Evolutionary conservation across 1,140 invertebrate species (phyloP).

Genomic region (Monochamus saltuarius): DNA sequence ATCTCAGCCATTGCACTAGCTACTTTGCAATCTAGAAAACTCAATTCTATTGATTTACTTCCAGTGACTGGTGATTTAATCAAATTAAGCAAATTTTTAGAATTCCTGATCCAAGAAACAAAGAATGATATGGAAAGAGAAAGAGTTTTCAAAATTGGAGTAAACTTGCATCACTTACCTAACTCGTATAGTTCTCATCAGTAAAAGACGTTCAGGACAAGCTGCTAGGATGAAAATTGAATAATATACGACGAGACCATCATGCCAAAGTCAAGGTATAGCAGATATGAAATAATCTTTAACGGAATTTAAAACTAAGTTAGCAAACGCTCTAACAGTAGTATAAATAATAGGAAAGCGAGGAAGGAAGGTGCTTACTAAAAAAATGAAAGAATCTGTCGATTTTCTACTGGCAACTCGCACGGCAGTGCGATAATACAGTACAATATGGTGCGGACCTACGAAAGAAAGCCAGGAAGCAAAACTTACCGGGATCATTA

Average conservation of each 20-base stretch:
- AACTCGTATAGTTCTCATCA: background rate
- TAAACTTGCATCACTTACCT: too few relatives aligned
- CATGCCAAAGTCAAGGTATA: background rate
- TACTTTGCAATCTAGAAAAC: slow-evolving; percentile 12
- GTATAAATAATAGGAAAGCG: slow-evolving; percentile 11
- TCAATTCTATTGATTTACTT: slow-evolving; percentile 3
- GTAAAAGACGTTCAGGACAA: slow-evolving; percentile 5
- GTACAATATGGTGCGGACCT: too few relatives aligned
- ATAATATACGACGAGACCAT: background rate
- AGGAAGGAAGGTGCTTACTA: slow-evolving; percentile 10
- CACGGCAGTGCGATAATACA: background rate
- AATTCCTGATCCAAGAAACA: too few relatives aligned
- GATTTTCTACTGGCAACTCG: slow-evolving; percentile 11
- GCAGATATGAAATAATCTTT: background rate
- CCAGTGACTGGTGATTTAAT: slow-evolving; percentile 6
- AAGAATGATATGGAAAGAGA: background rate
- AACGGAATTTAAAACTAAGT: background rate
- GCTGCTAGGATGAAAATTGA: background rate
- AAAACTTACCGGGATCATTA: too few relatives aligned
- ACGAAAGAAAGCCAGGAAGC: too few relatives aligned
- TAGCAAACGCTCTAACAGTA: background rate
- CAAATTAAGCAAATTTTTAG: slow-evolving; percentile 1
- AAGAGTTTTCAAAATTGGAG: background rate
- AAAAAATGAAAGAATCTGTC: slow-evolving; percentile 18
- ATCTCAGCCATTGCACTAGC: slow-evolving; percentile 10